A percentile compares a stretch with the other conserved stretches of the same genome.
Conservation (phyloP, 2,113 vertebrate genomes). For the Cephalopterus ornatus region DNA sequence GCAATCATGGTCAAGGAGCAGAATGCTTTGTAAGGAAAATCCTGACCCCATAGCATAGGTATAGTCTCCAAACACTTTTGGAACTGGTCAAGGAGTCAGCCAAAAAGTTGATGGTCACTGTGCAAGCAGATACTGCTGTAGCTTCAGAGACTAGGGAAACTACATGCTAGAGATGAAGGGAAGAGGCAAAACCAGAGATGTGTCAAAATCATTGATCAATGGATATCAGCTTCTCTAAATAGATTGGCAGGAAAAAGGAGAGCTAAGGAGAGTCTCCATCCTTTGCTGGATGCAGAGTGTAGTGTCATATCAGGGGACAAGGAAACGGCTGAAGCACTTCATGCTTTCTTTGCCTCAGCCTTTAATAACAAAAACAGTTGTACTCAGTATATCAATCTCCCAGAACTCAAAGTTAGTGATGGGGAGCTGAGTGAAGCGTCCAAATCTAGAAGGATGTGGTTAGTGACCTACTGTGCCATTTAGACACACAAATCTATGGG, state of each 20-base stretch:
- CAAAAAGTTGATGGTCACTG: neutral
- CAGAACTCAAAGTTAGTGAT: neutral
- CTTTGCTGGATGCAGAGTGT: neutral
- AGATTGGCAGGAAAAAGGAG: neutral
- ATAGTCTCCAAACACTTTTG: neutral
- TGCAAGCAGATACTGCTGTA: neutral
- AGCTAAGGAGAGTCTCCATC: neutral
- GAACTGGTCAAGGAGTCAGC: neutral
- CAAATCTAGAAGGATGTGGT: neutral
- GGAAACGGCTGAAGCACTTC: neutral
- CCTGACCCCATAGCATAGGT: neutral
- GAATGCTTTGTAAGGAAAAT: neutral
- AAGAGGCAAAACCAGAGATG: accelerated
- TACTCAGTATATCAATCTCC: too few relatives aligned
- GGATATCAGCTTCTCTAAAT: neutral
- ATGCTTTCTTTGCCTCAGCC: neutral
- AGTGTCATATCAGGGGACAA: neutral
- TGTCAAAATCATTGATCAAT: neutral
- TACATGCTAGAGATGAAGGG: neutral
- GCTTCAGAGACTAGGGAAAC: neutral
- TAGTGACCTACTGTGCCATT: neutral
- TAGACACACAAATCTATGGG: neutral
- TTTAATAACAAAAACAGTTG: neutral
- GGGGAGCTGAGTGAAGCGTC: neutral
- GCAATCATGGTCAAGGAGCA: neutral